Conservation (phyloP, 2,797 vertebrate genomes). For the Sebastes paucispinis region DNA sequence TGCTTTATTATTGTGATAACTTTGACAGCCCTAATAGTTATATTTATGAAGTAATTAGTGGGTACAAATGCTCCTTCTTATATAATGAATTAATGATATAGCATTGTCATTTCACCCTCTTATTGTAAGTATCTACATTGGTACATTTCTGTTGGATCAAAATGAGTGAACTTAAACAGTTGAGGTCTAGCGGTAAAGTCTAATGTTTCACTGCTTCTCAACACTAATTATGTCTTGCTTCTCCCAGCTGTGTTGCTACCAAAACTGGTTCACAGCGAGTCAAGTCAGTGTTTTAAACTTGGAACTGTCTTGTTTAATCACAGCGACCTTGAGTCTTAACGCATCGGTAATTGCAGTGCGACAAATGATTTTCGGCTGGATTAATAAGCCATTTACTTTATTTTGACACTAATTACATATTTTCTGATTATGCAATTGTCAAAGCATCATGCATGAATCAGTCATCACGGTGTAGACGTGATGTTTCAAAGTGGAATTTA, state of each 20-base stretch:
- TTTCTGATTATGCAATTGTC: constrained; percentile 3
- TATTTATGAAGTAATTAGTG: neutral
- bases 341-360: constrained; percentile 40
- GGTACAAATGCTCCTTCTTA: neutral
- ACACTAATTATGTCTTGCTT: constrained; percentile 31
- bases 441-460: neutral
- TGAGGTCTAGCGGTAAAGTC: neutral
- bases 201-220: constrained; percentile 13
- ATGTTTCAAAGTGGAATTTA: neutral
- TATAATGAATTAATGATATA: neutral
- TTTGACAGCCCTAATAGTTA: neutral
- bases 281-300: constrained; percentile 1
- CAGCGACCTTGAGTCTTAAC: constrained; percentile 5
- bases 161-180: neutral
- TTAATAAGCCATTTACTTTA: constrained; percentile 33
- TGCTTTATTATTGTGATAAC: too few species aligned
- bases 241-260: neutral
- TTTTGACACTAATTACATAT: constrained; percentile 36
- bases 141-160: constrained; percentile 5
- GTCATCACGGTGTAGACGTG: neutral
- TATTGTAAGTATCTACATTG: neutral
- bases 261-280: neutral
- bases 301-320: constrained; percentile 17
- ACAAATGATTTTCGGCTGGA: constrained; percentile 23
- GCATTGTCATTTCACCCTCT: neutral